These are phyloP conservation scores for Clistopyga incitator DNA, from an alignment of 2,888 invertebrate genomes.

Conservation along the genomic window DNA sequence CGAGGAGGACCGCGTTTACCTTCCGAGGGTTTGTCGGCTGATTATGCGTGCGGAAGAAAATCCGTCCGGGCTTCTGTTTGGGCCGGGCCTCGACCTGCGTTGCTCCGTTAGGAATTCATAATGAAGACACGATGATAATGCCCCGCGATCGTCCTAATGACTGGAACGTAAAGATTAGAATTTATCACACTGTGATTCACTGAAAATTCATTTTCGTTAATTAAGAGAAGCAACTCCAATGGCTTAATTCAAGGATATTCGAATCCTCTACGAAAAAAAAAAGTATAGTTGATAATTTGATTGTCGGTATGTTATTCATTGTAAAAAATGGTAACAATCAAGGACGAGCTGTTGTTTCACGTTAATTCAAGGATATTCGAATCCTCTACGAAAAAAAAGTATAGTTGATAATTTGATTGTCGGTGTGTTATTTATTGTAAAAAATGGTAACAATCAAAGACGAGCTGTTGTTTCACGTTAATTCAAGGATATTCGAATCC, in stretches of 20 bases:
- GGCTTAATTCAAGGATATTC: neutral
- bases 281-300: no score
- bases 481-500: no score
- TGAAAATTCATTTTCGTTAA: neutral
- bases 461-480: no score
- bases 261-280: neutral
- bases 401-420: no score
- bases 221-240: neutral
- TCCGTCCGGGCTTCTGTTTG: neutral
- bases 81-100: neutral
- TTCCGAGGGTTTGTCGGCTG: neutral
- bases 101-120: neutral
- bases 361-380: no score
- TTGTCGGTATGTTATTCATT: no score
- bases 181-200: neutral
- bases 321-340: no score
- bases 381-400: no score
- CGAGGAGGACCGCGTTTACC: neutral
- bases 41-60: constrained; percentile 32
- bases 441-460: no score
- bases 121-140: constrained; percentile 19
- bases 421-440: no score
- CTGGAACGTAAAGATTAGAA: neutral
- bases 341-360: no score
- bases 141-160: neutral